Evolutionary conservation across 2,113 vertebrate genomes (phyloP), one percentile per base, ranked within the genome.

Genomic region (Chrysemys picta): DNA sequence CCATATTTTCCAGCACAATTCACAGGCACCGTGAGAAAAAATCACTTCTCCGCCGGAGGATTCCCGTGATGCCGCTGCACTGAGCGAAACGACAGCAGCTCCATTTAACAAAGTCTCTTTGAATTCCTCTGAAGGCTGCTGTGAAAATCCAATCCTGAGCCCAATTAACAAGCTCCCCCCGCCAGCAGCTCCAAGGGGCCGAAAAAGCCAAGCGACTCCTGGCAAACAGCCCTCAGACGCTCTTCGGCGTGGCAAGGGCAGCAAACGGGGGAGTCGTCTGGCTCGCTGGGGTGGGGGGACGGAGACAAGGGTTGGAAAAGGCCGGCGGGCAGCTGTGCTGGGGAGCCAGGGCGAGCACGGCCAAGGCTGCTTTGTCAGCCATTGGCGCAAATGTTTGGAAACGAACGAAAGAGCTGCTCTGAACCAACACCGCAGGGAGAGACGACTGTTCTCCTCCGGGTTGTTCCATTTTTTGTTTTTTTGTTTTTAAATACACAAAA

Each of bases 391-490:
- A 45, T 2, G 4, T 47, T 47, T 76, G 24, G 42, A 27, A 27
- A 22, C 12, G 27, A 76, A 76, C 11, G 38, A 53, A 85, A 17
- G 25, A 25, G 11, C 57, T 5, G 11, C 29, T 16, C 47, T 79
- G 76, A n/a, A 50, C 27, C 22, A 11, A 50, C 54, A 42, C 49
- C 29, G 50, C 24, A 8, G 16, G 47, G 45, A 19, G 29, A 49
- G 47, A 10, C 8, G 8, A 54, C 49, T 57, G 38, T 52, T 21
- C 47, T 47, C 14, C 13, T 24, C 4, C 17, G 47, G 38, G 3
- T 0, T 0, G n/a, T n/a, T 65, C 52, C 69, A 49, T 53, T 7
- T n/a, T 89, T 90, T 21, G 0, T 5, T 1, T 0, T 54, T n/a
- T 4, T 19, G 78, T 79, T 84, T 83, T 85, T 84, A 81, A 87